Evolutionary conservation across 1,140 invertebrate genomes (phyloP).

Genomic region (Cotesia chilonis): DNA sequence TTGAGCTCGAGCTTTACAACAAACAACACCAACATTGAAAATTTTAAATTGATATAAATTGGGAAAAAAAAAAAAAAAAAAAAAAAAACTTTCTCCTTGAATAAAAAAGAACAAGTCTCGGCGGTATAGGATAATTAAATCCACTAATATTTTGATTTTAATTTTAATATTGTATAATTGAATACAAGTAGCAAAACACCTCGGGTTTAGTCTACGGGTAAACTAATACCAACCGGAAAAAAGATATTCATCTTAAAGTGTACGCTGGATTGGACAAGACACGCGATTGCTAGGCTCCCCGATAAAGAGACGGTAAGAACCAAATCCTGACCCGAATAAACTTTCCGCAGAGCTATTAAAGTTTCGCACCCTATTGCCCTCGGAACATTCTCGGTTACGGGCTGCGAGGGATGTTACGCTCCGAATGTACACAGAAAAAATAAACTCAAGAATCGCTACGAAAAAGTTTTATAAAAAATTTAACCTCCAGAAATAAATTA

Average conservation of each 20-base stretch:
- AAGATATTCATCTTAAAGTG: neutral
- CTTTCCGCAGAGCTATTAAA: conserved; percentile 32
- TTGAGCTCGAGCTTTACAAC: neutral
- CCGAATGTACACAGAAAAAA: conserved; percentile 4
- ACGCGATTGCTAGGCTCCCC: conserved; percentile 20
- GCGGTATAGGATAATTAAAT: no score
- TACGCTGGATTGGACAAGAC: conserved; percentile 9
- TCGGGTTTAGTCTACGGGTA: no score
- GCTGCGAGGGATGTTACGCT: conserved; percentile 11
- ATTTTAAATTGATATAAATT: no score
- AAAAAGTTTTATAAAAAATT: neutral
- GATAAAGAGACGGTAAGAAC: conserved; percentile 9
- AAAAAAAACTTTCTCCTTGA: no score
- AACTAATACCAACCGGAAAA: no score
- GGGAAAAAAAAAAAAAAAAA: no score
- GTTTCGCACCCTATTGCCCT: conserved; percentile 31
- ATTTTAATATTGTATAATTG: no score
- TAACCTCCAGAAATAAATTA: neutral
- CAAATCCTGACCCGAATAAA: conserved; percentile 31
- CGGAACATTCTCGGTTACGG: conserved; percentile 31
- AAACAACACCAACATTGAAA: no score
- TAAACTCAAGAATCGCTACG: neutral
- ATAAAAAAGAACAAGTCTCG: no score
- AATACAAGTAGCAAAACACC: no score
- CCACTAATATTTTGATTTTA: no score